These are phyloP conservation scores for Macrotus californicus DNA, from an alignment of 2,113 vertebrate genomes.

Conservation along the genomic window DNA sequence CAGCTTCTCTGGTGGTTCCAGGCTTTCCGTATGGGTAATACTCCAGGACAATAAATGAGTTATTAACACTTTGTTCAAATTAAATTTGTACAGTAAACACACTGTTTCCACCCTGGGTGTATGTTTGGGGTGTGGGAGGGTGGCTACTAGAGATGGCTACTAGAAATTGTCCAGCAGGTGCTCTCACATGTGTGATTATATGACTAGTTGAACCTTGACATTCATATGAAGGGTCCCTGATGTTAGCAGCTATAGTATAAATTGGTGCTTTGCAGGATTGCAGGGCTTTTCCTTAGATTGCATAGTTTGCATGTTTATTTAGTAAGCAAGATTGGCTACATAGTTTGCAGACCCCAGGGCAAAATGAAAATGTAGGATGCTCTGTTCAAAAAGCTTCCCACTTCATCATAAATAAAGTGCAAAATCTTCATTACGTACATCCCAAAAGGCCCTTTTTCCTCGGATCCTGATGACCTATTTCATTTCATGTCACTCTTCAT, in stretches of 20 bases:
- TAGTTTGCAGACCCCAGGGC: background rate
- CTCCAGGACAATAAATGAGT: background rate
- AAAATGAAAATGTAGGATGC: slow-evolving; percentile 30
- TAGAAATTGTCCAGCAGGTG: background rate
- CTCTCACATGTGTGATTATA: background rate
- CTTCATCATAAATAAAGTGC: slow-evolving; percentile 1
- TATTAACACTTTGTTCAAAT: slow-evolving; percentile 13
- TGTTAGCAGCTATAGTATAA: background rate
- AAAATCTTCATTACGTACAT: background rate
- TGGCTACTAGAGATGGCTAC: background rate
- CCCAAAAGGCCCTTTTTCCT: background rate
- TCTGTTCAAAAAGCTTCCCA: background rate
- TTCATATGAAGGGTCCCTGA: background rate
- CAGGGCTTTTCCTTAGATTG: slow-evolving; percentile 46
- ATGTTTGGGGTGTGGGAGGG: background rate
- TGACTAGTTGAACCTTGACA: background rate
- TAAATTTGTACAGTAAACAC: slow-evolving; percentile 24
- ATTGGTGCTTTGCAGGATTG: background rate
- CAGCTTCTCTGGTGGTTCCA: background rate
- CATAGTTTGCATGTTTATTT: slow-evolving; percentile 34
- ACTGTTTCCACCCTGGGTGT: background rate
- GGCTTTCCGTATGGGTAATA: background rate
- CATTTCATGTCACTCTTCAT: background rate
- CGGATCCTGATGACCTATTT: background rate
- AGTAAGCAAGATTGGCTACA: slow-evolving; percentile 9